phyloP scores from a whole-genome alignment of 2,888 invertebrate genomes.

The Operophtera brumata region DNA sequence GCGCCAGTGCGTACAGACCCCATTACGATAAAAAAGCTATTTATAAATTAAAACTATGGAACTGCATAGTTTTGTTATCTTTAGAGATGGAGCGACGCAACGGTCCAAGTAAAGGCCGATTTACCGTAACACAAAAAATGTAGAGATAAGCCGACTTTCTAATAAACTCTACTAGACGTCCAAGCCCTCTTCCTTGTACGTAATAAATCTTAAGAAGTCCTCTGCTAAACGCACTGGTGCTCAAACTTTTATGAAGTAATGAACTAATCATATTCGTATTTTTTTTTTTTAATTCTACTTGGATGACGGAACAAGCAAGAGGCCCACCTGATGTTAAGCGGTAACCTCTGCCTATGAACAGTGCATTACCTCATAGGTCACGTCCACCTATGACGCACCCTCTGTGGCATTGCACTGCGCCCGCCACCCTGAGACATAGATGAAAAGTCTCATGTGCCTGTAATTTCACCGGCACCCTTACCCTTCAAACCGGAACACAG shows the following conservation, averaged over 20 bases:
- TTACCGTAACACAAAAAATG: conserved; percentile 77
- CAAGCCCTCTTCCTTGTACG: conserved; percentile 71
- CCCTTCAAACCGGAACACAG: too few species aligned
- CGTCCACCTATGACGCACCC: too few species aligned
- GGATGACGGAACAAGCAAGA: too few species aligned
- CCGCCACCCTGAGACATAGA: too few species aligned
- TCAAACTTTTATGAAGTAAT: conserved; percentile 47
- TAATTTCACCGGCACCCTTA: too few species aligned
- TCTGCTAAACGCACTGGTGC: conserved; percentile 55
- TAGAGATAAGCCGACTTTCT: conserved; percentile 77
- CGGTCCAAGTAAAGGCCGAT: conserved; percentile 51
- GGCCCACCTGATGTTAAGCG: too few species aligned
- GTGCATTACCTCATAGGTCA: too few species aligned
- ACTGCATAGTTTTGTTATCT: conserved; percentile 5
- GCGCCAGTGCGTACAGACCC: too few species aligned
- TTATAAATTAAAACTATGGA: conserved; percentile 6
- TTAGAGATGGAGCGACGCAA: conserved; percentile 27
- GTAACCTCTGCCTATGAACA: too few species aligned
- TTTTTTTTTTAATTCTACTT: not conserved
- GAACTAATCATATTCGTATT: not conserved
- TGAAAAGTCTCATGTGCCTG: too few species aligned
- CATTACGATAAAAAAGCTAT: too few species aligned
- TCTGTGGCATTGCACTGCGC: too few species aligned
- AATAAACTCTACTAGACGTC: conserved; percentile 69
- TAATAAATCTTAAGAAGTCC: conserved; percentile 78